Conservation (phyloP, 2,797 vertebrate genomes). For the Loriculus beryllinus region DNA sequence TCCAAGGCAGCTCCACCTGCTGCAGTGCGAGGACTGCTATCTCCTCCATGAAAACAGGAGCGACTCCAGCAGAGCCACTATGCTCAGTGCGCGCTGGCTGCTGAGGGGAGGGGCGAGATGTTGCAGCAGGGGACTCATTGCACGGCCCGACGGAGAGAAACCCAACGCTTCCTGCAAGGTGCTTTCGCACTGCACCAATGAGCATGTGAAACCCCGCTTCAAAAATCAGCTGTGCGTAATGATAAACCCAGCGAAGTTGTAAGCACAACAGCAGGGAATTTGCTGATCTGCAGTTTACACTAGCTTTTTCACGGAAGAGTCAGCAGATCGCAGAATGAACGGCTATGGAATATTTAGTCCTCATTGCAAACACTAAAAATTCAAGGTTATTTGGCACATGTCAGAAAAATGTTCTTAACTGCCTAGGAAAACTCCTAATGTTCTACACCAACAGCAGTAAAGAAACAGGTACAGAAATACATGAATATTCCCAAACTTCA, state of each 20-base stretch:
- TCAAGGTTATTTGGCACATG: slow-evolving; percentile 31
- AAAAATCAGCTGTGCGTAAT: background rate
- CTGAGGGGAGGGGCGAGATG: slow-evolving; percentile 62
- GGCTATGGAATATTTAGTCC: slow-evolving; percentile 47
- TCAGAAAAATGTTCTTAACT: background rate
- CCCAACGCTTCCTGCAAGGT: slow-evolving; percentile 28
- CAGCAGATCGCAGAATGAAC: slow-evolving; percentile 26
- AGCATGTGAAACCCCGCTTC: slow-evolving; percentile 7
- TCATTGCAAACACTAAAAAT: slow-evolving; percentile 12
- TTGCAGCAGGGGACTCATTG: slow-evolving; percentile 70
- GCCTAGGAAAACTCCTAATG: background rate
- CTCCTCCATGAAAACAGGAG: slow-evolving; percentile 47
- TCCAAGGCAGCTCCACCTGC: slow-evolving; percentile 59
- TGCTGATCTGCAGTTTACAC: slow-evolving; percentile 28
- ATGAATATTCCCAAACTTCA: background rate
- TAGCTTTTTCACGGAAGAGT: background rate
- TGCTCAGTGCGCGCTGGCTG: slow-evolving; percentile 15
- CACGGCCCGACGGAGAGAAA: slow-evolving; percentile 43
- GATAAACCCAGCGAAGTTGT: background rate
- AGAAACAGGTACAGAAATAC: background rate
- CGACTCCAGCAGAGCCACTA: slow-evolving; percentile 37
- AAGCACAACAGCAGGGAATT: slow-evolving; percentile 37
- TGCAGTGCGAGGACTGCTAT: slow-evolving; percentile 36
- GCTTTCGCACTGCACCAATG: slow-evolving; percentile 58
- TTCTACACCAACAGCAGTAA: background rate